Evolutionary conservation across 2,888 invertebrate genomes (phyloP).

Genomic region (Autographa gamma): DNA sequence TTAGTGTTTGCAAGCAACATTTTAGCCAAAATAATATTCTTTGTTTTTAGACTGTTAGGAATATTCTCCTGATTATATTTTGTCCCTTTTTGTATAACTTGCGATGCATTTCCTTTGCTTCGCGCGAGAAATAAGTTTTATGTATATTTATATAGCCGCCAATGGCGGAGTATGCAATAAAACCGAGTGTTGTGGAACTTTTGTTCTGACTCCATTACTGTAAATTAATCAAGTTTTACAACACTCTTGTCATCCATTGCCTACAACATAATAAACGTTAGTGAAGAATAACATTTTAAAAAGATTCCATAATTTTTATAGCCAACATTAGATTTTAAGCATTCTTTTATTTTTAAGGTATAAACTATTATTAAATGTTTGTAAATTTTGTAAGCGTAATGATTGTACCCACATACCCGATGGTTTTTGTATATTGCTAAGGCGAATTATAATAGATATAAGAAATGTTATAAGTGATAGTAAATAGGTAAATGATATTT

Average conservation of each 20-base stretch:
- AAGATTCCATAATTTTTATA: conserved; percentile 84
- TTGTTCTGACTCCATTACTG: background rate
- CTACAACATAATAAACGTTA: conserved; percentile 42
- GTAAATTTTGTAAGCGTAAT: conserved; percentile 85
- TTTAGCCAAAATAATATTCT: conserved; percentile 61
- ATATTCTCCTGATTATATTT: conserved; percentile 72
- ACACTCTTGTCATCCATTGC: conserved; percentile 16
- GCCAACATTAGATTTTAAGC: conserved; percentile 71
- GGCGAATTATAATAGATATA: conserved; percentile 62
- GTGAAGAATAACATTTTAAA: conserved; percentile 50
- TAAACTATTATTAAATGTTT: conserved; percentile 67
- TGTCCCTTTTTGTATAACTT: conserved; percentile 53
- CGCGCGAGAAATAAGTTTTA: background rate
- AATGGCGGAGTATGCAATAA: background rate
- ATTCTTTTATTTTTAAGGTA: conserved; percentile 64
- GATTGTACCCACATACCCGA: conserved; percentile 57
- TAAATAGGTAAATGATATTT: conserved; percentile 75
- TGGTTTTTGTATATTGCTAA: conserved; percentile 75
- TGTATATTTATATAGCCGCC: background rate
- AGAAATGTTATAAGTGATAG: conserved; percentile 75
- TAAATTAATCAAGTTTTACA: background rate
- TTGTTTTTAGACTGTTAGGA: conserved; percentile 74
- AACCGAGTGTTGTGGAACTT: background rate
- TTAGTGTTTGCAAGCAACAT: conserved; percentile 62
- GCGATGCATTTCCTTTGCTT: conserved; percentile 14